Base-by-base conservation (phyloP, 2,113 vertebrate species). In the Sterna hirundo region DNA sequence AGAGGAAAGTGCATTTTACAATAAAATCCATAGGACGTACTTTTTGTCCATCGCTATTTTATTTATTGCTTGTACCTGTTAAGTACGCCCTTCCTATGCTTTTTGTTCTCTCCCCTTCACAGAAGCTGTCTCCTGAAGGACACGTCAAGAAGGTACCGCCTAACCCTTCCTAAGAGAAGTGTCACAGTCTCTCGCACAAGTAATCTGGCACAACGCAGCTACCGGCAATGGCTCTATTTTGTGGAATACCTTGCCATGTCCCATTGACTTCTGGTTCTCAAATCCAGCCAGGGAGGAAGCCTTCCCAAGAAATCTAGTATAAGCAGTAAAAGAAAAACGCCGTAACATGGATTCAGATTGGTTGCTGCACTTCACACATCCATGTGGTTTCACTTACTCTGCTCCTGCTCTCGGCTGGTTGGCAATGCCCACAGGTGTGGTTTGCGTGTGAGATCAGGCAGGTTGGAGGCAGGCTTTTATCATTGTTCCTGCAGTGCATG, bases 381-480 rank as follows among this genome's bases (percentile, higher is more conserved):
- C 93, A 84, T 29, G 68, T 93, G 82, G 88, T 90, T 96, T 70
- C 89, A 83, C 71, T 93, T 88, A 93, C 46, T 62, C 71, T 87
- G 51, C 91, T 91, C 84, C 95, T 94, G 11, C 79, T 81, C 62
- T 93, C 75, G 82, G 93, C 84, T 70, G 81, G 66, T 40, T 96
- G 97, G 94, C 75, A 91, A 86, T 93, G 87, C 97, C 93, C 97
- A 88, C 70, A 82, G 91, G 96, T 94, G 87, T 90, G 90, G 95
- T 97, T 97, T 97, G 87, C 12, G 15, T 86, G 91, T 93, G 84
- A 89, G 94, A 96, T 95, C 93, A 97, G 95, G 81, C 96, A 95
- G 96, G 95, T 91, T 96, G 95, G 95, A 97, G 86, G 84, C 61
- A 94, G 91, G 71, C 84, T 97, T 97, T 95, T 96, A 95, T 95